Evolutionary conservation across 2,888 invertebrate genomes (phyloP).

Genomic region (Thereva unica): DNA sequence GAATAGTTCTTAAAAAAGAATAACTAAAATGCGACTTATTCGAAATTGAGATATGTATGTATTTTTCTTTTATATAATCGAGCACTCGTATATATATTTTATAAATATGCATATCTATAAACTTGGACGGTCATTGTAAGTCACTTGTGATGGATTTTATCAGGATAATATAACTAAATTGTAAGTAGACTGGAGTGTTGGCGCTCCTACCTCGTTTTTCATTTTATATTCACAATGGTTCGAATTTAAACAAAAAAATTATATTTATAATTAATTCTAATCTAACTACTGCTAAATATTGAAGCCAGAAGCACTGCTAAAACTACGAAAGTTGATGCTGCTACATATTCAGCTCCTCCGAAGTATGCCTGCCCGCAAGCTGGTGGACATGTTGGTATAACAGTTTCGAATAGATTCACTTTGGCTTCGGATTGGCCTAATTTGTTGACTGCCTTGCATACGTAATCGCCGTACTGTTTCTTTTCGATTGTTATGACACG

Average conservation of each 20-base stretch:
- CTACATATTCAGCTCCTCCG: constrained; percentile 53
- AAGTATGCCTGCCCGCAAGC: constrained; percentile 68
- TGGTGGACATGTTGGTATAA: constrained; percentile 90
- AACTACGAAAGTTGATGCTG: constrained; percentile 59
- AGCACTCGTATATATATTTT: neutral
- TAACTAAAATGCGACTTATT: no score
- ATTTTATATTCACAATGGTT: neutral
- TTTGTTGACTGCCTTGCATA: constrained; percentile 87
- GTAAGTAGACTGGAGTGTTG: constrained; percentile 2
- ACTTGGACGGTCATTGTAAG: constrained; percentile 22
- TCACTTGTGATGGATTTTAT: constrained; percentile 21
- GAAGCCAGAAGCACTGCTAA: constrained; percentile 59
- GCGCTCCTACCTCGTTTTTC: constrained; percentile 1
- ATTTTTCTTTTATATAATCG: neutral
- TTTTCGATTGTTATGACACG: constrained; percentile 90
- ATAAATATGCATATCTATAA: neutral
- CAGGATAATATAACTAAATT: neutral
- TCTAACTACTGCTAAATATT: constrained; percentile 52
- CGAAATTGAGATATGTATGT: neutral
- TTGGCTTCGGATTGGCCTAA: constrained; percentile 78
- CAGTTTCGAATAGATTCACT: constrained; percentile 85
- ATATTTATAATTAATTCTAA: constrained; percentile 11
- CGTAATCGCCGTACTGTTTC: constrained; percentile 82
- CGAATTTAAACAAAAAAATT: no score
- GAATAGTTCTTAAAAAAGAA: no score